Base-by-base conservation (phyloP, 2,797 vertebrate species). In the Lithobates sylvaticus region DNA sequence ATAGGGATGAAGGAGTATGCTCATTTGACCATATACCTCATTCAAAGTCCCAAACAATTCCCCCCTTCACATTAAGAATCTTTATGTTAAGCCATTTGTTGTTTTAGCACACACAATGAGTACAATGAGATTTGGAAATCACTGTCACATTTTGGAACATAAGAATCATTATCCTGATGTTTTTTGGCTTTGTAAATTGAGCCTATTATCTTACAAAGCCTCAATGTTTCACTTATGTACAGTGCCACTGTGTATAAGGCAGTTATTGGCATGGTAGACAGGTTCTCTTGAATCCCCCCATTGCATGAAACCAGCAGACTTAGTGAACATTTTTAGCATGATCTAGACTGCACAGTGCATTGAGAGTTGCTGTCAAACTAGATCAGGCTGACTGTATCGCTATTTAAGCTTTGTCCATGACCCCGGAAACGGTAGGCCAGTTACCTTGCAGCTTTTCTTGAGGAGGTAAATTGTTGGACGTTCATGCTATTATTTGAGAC, bases 381-480 rank as follows among this genome's bases (percentile, higher is more conserved):
- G 76, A 87, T 87, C 32, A 83, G 69, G 21, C n/a, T 75, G 65
- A 58, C 81, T 79, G 26, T 39, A 67, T 32, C 68, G n/a, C 58
- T 73, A 18, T 68, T 50, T 42, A 69, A 69, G 70, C 84, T 75
- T 76, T 84, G 73, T 69, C 76, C 69, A 50, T 84, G 76, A 87
- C 86, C 86, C 81, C 67, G 76, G 76, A 84, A 76, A 87, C 18
- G 58, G 68, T 36, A 75, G 71, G 76, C 76, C 81, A 80, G n/a
- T 76, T 84, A 84, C 76, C 81, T 80, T 64, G 81, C 81, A 87
- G 86, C 81, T 76, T 79, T 64, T 75, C 86, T 80, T 75, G 64
- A 76, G 81, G 81, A 84, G 77, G 86, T 84, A 84, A 79, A 87
- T 87, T 84, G 86, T 80, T 80, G 47, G 50, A 80, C 29, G 76